Evolutionary conservation across 2,113 vertebrate species (phyloP).

Genomic region (Hassar affinis): DNA sequence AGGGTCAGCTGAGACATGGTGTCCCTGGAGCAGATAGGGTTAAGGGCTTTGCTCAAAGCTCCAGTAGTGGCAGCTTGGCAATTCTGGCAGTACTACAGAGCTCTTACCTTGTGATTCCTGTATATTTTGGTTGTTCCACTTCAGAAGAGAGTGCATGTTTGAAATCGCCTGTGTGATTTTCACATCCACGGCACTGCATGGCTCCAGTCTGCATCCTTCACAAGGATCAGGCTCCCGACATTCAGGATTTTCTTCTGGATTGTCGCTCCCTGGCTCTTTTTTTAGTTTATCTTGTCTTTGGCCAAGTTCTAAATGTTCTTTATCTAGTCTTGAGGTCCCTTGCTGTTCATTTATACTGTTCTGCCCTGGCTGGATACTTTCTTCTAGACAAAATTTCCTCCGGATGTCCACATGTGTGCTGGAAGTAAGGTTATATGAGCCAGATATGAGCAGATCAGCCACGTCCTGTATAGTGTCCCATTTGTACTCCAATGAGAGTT

Average conservation of each 20-base stretch:
- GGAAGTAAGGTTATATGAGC: conserved; percentile 61
- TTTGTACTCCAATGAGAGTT: conserved; percentile 68
- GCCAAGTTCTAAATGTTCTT: background rate
- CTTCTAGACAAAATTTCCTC: conserved; percentile 67
- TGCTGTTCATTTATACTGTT: conserved; percentile 1
- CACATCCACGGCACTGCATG: conserved; percentile 14
- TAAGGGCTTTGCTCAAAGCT: too few species aligned
- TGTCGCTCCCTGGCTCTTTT: background rate
- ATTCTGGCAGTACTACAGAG: background rate
- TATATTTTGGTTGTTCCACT: conserved; percentile 73
- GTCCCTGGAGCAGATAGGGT: too few species aligned
- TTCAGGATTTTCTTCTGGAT: conserved; percentile 8
- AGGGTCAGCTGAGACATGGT: too few species aligned
- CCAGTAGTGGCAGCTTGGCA: too few species aligned
- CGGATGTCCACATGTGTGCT: conserved; percentile 74
- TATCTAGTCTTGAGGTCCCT: background rate
- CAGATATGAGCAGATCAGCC: conserved; percentile 71
- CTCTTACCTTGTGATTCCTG: conserved; percentile 49
- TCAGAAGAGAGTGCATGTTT: conserved; percentile 72
- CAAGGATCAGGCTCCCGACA: conserved; percentile 1
- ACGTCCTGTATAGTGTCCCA: conserved; percentile 75
- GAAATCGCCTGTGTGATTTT: conserved; percentile 74
- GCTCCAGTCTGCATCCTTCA: background rate
- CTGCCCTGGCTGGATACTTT: conserved; percentile 8
- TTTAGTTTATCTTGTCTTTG: conserved; percentile 28